phyloP scores from a whole-genome alignment of 2,113 vertebrate species.

The Gyps fulvus region DNA sequence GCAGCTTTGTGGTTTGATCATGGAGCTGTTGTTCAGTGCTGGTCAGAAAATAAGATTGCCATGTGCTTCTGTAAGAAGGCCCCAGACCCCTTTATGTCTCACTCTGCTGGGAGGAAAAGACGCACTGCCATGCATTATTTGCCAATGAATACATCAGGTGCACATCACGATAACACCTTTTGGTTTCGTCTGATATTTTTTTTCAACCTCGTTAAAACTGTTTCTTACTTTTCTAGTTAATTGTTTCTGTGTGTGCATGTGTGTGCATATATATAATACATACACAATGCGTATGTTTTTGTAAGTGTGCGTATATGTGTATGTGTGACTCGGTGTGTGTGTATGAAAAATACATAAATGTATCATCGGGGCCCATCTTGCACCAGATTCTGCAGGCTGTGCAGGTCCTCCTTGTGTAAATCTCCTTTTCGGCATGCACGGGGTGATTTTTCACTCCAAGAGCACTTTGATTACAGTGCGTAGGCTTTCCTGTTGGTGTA shows the following conservation, averaged over 20 bases:
- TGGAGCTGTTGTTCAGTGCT: neutral
- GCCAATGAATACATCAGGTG: neutral
- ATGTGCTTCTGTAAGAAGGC: neutral
- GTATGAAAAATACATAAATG: neutral
- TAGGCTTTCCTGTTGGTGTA: rapidly evolving
- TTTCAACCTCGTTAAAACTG: neutral
- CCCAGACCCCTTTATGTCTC: neutral
- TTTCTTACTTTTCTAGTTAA: neutral
- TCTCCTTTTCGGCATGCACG: rapidly evolving
- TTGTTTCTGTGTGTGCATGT: neutral
- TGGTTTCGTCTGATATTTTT: neutral
- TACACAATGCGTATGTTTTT: neutral
- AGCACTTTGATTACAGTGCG: rapidly evolving
- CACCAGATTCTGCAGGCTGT: neutral
- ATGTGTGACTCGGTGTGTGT: neutral
- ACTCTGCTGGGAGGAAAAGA: neutral
- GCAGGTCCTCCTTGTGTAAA: neutral
- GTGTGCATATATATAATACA: neutral
- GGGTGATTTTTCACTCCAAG: neutral
- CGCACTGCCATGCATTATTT: neutral
- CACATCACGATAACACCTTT: neutral
- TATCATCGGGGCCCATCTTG: rapidly evolving
- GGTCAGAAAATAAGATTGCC: neutral
- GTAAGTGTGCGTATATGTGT: neutral
- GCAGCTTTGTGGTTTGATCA: neutral